Conservation (phyloP, 2,797 vertebrate genomes). For the Leontopithecus rosalia region DNA sequence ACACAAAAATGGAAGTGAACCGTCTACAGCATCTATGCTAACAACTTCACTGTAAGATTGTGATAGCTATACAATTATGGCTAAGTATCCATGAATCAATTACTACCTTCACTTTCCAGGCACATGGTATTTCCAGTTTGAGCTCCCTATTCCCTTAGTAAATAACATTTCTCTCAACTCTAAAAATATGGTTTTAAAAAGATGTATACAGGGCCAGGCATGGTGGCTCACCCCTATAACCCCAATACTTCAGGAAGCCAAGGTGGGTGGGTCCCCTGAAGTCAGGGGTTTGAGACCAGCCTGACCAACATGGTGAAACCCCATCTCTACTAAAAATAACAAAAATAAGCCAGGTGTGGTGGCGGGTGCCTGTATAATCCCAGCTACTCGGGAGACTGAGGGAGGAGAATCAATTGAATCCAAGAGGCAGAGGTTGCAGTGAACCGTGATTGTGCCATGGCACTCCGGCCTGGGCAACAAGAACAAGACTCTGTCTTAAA, state of each 20-base stretch:
- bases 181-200: background rate
- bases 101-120: background rate
- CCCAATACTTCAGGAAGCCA: background rate
- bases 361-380: background rate
- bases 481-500: background rate
- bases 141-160: background rate
- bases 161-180: background rate
- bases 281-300: background rate
- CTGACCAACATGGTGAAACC: background rate
- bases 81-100: background rate
- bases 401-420: background rate
- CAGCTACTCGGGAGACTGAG: background rate
- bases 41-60: background rate
- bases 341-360: background rate
- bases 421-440: background rate
- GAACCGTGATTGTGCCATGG: background rate
- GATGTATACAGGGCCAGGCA: background rate
- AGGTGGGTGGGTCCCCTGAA: background rate
- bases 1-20: slow-evolving; percentile 15
- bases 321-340: background rate
- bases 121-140: background rate
- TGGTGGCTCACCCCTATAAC: background rate
- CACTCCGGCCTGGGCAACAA: background rate
- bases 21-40: background rate
- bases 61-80: background rate